Base-by-base conservation (phyloP, 2,113 vertebrate genomes). In the Haliaeetus leucogaster region DNA sequence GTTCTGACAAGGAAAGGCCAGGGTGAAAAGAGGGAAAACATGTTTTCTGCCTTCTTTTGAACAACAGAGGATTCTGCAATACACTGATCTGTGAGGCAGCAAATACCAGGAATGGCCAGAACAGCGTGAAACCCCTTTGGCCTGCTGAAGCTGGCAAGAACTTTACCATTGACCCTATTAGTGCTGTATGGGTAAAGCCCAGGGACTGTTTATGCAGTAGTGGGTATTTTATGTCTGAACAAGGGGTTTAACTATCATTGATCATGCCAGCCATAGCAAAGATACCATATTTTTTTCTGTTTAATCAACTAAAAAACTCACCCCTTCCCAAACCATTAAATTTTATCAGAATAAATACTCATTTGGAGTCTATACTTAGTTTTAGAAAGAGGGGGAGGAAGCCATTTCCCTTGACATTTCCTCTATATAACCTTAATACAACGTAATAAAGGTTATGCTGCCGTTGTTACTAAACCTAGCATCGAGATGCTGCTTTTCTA, bases 351-450 rank as follows among this genome's bases (percentile, higher is more conserved):
- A 87, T 55, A 74, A 95, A 87, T 83, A 79, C 40, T 29, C 72
- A 15, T 45, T 68, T 82, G 65, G 61, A 85, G 29, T 43, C 48
- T 58, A 56, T 27, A 58, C 25, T 67, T 81, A 61, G 61, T 76
- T 95, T 76, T 73, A 89, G 62, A 76, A 95, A 82, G 1, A 6
- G 32, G 50, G 9, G 27, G 86, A 65, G 63, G 26, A 93, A 87
- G 62, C 25, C 36, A 48, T 87, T 92, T 95, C 86, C 91, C 40
- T 61, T 91, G 53, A 45, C 53, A 77, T 93, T 97, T 96, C 93
- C 77, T 94, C 70, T 84, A 48, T 77, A 38, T 86, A 95, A 82
- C 61, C 19, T 42, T 91, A 94, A 84, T n/a, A 80, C 30, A 76
- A 67, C 1, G 2, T 58, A 81, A 95, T 78, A 94, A 93, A 93